Conservation (phyloP, 2,113 vertebrate genomes). For the Aegotheles bennettii region DNA sequence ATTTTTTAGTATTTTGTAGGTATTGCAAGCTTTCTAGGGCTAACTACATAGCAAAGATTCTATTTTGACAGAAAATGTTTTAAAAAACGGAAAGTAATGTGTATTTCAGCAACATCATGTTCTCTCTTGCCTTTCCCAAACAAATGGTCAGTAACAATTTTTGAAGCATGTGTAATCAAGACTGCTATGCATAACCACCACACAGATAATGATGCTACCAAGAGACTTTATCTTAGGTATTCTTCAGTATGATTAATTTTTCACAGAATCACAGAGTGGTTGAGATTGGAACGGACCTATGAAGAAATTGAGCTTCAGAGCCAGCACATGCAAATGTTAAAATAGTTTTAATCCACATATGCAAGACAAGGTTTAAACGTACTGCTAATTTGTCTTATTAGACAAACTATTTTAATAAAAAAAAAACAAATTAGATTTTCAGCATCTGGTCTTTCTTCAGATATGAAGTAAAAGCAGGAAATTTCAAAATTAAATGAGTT, state of each 20-base stretch:
- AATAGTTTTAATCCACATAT: background rate
- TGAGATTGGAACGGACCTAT: too few species aligned
- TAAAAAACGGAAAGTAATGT: background rate
- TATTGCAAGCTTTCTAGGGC: background rate
- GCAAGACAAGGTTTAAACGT: background rate
- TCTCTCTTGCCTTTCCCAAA: background rate
- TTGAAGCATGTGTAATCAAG: background rate
- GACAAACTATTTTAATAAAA: background rate
- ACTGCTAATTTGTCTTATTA: background rate
- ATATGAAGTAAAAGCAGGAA: background rate
- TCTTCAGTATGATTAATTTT: background rate
- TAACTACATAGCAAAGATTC: background rate
- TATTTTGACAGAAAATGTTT: background rate
- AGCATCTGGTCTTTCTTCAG: background rate
- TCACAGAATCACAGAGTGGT: background rate
- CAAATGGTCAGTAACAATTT: background rate
- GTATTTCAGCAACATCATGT: background rate
- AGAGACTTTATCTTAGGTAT: background rate
- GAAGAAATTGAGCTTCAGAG: background rate
- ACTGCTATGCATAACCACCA: background rate
- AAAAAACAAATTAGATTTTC: background rate
- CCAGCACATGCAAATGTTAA: background rate
- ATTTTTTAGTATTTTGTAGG: background rate
- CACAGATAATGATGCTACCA: background rate
- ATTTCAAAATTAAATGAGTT: background rate